phyloP scores from a whole-genome alignment of 2,888 invertebrate genomes.

The Cephonodes hylas region DNA sequence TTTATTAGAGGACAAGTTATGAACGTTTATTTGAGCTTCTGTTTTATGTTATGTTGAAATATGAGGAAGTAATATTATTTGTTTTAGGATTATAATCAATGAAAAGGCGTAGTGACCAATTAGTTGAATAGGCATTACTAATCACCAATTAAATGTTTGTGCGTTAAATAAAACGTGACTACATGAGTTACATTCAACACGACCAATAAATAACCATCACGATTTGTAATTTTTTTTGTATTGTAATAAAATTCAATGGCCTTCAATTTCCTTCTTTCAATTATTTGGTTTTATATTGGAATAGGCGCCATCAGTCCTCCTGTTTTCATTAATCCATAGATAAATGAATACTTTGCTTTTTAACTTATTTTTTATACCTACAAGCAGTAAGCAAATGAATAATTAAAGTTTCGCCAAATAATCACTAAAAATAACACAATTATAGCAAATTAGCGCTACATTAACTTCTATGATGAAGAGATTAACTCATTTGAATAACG shows the following conservation, averaged over 20 bases:
- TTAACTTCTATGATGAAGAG: neutral
- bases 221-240: neutral
- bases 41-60: neutral
- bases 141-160: neutral
- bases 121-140: slow-evolving; percentile 1
- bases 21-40: too few species aligned
- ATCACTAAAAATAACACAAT: neutral
- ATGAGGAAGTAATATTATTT: neutral
- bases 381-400: neutral
- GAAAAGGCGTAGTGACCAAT: neutral
- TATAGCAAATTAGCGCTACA: neutral
- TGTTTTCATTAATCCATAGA: too few species aligned
- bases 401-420: neutral
- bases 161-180: slow-evolving; percentile 6
- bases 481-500: neutral
- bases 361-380: too few species aligned
- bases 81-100: neutral
- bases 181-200: neutral
- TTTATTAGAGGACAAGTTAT: too few species aligned
- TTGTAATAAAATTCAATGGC: neutral
- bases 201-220: neutral
- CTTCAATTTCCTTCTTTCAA: neutral
- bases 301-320: too few species aligned
- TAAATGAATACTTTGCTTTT: too few species aligned
- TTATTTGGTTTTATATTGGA: too few species aligned